Evolutionary conservation across 2,797 vertebrate species (phyloP).

Genomic region (Pangasius macronema): DNA sequence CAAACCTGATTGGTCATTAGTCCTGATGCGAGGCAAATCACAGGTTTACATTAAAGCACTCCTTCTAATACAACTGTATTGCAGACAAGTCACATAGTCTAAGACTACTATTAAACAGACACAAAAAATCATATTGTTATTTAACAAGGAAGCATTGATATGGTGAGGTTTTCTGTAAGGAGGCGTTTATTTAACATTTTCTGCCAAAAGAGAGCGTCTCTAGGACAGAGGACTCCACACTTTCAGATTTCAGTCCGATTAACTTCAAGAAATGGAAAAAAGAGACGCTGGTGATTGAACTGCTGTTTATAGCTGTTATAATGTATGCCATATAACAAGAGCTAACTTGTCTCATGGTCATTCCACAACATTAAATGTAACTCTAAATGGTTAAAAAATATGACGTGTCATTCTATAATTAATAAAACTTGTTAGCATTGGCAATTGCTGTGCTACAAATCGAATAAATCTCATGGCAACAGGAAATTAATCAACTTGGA

Average conservation of each 20-base stretch:
- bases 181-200: not conserved
- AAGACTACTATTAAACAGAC: not conserved
- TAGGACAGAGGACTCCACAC: not conserved
- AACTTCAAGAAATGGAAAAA: not conserved
- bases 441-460: not conserved
- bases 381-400: not conserved
- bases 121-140: not conserved
- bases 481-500: not conserved
- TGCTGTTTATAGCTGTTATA: not conserved
- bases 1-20: not conserved
- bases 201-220: not conserved
- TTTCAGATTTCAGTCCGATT: not conserved
- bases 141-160: not conserved
- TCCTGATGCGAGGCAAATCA: not conserved
- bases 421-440: not conserved
- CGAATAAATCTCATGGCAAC: not conserved
- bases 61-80: not conserved
- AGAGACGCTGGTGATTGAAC: not conserved
- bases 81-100: not conserved
- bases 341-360: not conserved
- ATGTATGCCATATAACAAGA: not conserved
- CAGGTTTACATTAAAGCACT: not conserved
- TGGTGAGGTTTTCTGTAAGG: not conserved
- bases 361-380: conserved; percentile 3
- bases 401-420: not conserved